Percentiles rank a stretch among this genome's conserved stretches.
phyloP scores from a whole-genome alignment of 2,113 vertebrate genomes.

The Porphyrio hochstetteri region DNA sequence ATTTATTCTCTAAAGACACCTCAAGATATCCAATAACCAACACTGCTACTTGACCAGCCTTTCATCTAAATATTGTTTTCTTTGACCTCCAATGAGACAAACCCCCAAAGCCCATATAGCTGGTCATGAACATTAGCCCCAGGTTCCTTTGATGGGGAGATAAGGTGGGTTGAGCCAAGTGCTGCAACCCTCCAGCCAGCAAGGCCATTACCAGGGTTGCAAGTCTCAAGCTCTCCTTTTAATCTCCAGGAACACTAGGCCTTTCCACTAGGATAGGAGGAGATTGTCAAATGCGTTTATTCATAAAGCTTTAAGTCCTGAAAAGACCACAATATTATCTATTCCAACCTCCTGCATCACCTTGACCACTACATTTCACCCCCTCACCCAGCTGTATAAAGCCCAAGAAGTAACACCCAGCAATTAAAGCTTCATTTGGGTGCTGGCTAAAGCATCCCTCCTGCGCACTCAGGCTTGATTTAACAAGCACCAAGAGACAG shows the following conservation, averaged over 20 bases:
- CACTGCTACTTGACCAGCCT: not conserved
- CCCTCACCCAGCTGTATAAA: not conserved
- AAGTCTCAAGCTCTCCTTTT: not conserved
- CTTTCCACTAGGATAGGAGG: not conserved
- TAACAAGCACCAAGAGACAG: not conserved
- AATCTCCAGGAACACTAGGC: not conserved
- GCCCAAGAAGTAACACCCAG: not conserved
- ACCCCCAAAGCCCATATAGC: not conserved
- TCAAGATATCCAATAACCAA: not conserved
- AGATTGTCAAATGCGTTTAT: not conserved
- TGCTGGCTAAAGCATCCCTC: not conserved
- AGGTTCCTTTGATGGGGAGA: not conserved
- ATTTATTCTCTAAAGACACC: not conserved
- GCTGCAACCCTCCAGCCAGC: not conserved
- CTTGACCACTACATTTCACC: not conserved
- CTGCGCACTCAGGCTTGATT: rapidly evolving
- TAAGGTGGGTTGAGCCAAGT: not conserved
- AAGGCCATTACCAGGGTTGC: rapidly evolving
- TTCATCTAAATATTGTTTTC: not conserved
- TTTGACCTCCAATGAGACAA: not conserved
- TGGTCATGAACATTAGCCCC: too few relatives aligned
- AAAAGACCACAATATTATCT: not conserved
- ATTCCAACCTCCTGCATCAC: not conserved
- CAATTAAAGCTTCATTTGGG: not conserved
- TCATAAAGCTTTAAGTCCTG: not conserved